Evolutionary conservation across 2,797 vertebrate species (phyloP).

Genomic region (Hypotaenidia philippensis): DNA sequence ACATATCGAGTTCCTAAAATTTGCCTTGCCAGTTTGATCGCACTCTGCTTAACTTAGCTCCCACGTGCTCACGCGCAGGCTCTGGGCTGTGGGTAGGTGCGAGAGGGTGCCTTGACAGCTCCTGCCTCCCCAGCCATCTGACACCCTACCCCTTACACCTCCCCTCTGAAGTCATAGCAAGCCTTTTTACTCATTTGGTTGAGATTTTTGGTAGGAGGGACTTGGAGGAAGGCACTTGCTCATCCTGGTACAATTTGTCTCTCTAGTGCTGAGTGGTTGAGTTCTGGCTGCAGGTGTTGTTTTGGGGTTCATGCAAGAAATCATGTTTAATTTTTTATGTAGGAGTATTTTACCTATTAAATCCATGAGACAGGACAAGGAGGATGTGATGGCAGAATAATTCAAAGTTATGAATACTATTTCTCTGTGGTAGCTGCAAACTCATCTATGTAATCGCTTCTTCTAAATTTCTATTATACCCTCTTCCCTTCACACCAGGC

Average conservation of each 20-base stretch:
- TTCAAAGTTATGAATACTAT: not conserved
- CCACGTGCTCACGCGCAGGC: not conserved
- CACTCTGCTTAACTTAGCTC: not conserved
- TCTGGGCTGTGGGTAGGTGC: not conserved
- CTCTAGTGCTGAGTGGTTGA: not conserved
- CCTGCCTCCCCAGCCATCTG: not conserved
- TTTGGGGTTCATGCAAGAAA: not conserved
- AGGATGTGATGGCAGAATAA: not conserved
- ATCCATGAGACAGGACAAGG: not conserved
- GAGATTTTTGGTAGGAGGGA: not conserved
- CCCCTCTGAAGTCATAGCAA: not conserved
- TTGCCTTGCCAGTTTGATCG: not conserved
- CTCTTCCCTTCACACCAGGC: not conserved
- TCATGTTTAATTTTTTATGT: not conserved
- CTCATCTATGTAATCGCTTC: not conserved
- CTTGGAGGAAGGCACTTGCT: not conserved
- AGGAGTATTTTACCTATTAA: not conserved
- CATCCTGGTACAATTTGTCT: not conserved
- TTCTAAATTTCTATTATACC: not conserved
- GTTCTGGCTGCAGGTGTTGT: not conserved
- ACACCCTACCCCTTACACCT: not conserved
- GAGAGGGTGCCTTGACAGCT: not conserved
- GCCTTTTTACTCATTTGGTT: not conserved
- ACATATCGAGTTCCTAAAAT: not conserved
- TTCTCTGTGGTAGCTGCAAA: not conserved